Base-by-base conservation (phyloP, 2,888 invertebrate species). In the Augochlorella aurata region DNA sequence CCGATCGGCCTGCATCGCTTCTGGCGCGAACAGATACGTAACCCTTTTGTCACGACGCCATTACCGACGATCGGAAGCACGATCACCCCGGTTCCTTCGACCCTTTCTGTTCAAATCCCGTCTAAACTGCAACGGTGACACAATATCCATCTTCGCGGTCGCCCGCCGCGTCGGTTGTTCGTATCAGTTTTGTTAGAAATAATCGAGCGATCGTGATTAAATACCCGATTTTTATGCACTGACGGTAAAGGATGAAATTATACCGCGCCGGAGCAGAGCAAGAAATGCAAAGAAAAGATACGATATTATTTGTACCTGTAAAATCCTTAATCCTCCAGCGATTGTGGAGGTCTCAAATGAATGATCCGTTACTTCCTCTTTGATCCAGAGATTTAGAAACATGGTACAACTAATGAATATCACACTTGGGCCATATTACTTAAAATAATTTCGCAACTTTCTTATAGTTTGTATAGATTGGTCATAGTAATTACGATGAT, bases 11-110 rank as follows among this genome's bases (percentile, higher is more conserved):
- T 70, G 74, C 21, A 58, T 58, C 54, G 54, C 54, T 58, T 58
- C 54, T 58, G 54, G 73, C 80, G 77, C 71, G 77, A 79, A 77
- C 66, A 79, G 54, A 71, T 67, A 68, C 78, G 79, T 67, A 63
- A 70, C 70, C 74, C 47, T 63, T 67, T 77, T 67, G 69, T 70
- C 77, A 63, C 79, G 76, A 76, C 52, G 24, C 52, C 79, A 49
- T 49, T 77, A 76, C 52, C 54, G 47, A 52, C 77, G 63, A 69
- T 21, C 50, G 47, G 69, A 52, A 44, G 58, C 70, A 71, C 70
- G 45, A 38, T 58, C 21, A 16, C 44, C 45, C 44, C 45, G 45
- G 54, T 63, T 63, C 63, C 16, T 38, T 38, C 63, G 61, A 61
- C 24, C 29, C 61, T 61, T 61, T 29, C 61, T 14, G 21, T 58